These are phyloP conservation scores for Phrynocephalus vlangalii DNA, from an alignment of 2,797 vertebrate species.

Conservation along the genomic window DNA sequence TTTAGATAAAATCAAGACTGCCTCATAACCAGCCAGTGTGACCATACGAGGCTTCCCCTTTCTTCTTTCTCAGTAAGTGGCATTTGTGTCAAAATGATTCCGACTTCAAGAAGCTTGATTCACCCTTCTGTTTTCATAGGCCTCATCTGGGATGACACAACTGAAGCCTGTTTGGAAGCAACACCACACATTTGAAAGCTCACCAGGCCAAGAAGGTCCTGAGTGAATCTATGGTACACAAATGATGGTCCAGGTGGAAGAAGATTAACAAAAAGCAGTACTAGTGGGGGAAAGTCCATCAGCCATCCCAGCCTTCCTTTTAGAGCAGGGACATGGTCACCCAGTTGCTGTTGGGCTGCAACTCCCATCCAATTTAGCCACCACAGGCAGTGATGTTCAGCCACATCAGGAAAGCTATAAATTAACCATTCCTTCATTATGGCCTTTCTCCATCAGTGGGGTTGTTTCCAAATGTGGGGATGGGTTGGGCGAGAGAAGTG, in stretches of 20 bases:
- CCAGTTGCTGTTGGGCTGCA: too few relatives aligned
- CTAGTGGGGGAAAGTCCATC: too few relatives aligned
- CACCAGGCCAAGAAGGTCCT: neutral
- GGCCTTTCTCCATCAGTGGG: neutral
- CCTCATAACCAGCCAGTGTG: neutral
- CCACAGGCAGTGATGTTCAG: too few relatives aligned
- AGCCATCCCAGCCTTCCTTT: neutral
- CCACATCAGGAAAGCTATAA: too few relatives aligned
- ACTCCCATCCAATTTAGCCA: too few relatives aligned
- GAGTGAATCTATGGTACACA: neutral
- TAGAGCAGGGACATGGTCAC: neutral
- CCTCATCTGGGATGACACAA: conserved; percentile 11
- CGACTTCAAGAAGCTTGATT: neutral
- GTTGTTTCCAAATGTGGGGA: neutral
- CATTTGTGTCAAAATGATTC: conserved; percentile 9
- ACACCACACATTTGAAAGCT: neutral
- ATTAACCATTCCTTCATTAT: neutral
- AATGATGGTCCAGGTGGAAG: neutral
- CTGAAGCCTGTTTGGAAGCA: neutral
- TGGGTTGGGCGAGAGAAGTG: neutral
- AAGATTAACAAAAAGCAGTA: neutral
- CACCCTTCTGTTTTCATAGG: neutral
- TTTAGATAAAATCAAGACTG: neutral
- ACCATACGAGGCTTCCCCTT: neutral
- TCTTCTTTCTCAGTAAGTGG: neutral